phyloP scores from a whole-genome alignment of 2,888 invertebrate species.

The Pachymerium ferrugineum region DNA sequence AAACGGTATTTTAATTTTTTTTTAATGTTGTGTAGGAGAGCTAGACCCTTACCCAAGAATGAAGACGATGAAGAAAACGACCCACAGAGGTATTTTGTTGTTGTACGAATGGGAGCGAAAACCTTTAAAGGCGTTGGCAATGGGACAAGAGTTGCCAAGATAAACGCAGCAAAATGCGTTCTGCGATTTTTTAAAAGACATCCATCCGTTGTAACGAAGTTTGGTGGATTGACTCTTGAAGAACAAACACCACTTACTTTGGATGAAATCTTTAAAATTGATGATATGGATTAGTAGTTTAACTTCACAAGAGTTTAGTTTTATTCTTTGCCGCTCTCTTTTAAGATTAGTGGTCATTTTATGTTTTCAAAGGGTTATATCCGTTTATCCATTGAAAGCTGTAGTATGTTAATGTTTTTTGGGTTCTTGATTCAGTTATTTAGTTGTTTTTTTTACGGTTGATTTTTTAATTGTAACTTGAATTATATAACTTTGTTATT shows the following conservation, averaged over 20 bases:
- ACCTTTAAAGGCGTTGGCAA: not conserved
- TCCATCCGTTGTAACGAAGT: not conserved
- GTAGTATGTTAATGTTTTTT: too few relatives aligned
- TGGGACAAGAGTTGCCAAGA: not conserved
- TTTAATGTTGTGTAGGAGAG: not conserved
- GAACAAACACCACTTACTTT: not conserved
- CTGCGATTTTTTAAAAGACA: not conserved
- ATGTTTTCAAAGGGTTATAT: too few relatives aligned
- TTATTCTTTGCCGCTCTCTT: too few relatives aligned
- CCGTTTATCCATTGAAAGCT: too few relatives aligned
- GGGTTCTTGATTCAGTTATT: too few relatives aligned
- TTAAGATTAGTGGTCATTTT: too few relatives aligned
- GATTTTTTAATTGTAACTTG: not conserved
- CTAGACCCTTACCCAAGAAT: not conserved
- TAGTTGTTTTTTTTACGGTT: too few relatives aligned
- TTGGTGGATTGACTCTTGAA: not conserved
- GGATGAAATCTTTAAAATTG: not conserved
- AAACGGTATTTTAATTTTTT: too few relatives aligned
- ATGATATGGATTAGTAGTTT: not conserved
- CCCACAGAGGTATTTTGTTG: not conserved
- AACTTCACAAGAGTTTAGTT: too few relatives aligned
- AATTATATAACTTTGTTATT: not conserved
- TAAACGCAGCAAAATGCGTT: not conserved
- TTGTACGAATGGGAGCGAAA: not conserved
- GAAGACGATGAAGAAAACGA: not conserved